These are phyloP conservation scores for Iguana delicatissima DNA, from an alignment of 2,797 vertebrate species.

Conservation along the genomic window DNA sequence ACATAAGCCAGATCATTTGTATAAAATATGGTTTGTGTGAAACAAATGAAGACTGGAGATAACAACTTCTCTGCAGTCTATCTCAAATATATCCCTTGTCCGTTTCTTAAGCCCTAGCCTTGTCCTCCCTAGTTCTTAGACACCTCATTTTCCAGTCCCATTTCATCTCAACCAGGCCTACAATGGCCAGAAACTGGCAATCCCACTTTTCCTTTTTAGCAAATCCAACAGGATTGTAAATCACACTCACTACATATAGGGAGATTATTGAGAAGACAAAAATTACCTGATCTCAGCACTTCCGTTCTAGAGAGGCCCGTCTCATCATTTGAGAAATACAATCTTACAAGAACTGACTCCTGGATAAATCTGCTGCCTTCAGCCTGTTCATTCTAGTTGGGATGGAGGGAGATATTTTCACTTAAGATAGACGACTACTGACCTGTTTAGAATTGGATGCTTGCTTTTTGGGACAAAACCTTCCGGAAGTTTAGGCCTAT, in stretches of 20 bases:
- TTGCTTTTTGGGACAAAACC: slow-evolving; percentile 83
- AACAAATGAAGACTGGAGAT: slow-evolving; percentile 2
- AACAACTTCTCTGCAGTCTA: not conserved
- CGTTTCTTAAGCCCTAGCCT: not conserved
- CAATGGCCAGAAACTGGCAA: not conserved
- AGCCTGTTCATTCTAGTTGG: slow-evolving; percentile 15
- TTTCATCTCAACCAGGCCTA: not conserved
- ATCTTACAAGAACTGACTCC: not conserved
- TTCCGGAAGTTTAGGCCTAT: slow-evolving; percentile 89
- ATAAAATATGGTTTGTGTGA: slow-evolving; percentile 13
- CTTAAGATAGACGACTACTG: slow-evolving; percentile 63
- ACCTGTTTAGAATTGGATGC: slow-evolving; percentile 90
- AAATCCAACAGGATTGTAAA: not conserved
- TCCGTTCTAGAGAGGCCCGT: not conserved
- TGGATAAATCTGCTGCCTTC: not conserved
- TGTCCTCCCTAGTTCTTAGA: not conserved
- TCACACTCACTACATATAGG: not conserved
- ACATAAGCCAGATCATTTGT: slow-evolving; percentile 3
- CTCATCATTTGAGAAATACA: not conserved
- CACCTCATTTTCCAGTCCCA: not conserved
- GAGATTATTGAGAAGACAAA: not conserved
- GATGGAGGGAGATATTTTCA: slow-evolving; percentile 12
- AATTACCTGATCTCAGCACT: not conserved
- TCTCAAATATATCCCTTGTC: not conserved
- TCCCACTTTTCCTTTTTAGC: not conserved